Percentiles rank a stretch among this genome's conserved stretches.
These are phyloP conservation scores for Nebria ingens DNA, from an alignment of 1,140 invertebrate species.

Conservation along the genomic window DNA sequence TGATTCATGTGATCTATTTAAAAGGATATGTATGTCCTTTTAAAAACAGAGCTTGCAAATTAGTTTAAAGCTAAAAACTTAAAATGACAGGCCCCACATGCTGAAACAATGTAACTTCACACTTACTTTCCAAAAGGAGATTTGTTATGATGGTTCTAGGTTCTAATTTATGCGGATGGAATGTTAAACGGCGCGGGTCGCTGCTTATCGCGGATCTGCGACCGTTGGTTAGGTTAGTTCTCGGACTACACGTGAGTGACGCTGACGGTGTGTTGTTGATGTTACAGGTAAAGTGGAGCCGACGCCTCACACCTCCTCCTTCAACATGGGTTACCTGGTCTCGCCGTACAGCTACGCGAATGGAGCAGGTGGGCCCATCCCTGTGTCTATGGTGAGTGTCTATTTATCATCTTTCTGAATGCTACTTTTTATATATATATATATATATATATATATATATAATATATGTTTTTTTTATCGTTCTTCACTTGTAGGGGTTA, in stretches of 20 bases:
- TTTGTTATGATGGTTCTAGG: not conserved
- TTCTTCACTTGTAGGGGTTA: too few relatives aligned
- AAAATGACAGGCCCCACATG: too few relatives aligned
- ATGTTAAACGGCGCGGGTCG: not conserved
- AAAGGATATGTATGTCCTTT: too few relatives aligned
- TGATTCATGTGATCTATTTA: too few relatives aligned
- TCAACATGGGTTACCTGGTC: slow-evolving; percentile 85
- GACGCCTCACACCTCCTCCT: slow-evolving; percentile 67
- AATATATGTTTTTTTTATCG: not conserved
- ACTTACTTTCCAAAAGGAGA: too few relatives aligned
- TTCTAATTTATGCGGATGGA: not conserved
- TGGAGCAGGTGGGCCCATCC: slow-evolving; percentile 67
- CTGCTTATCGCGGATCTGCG: not conserved
- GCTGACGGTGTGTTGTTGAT: slow-evolving; percentile 15
- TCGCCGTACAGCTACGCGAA: slow-evolving; percentile 81
- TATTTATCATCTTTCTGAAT: slow-evolving; percentile 3
- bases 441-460: not conserved
- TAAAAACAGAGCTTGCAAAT: too few relatives aligned
- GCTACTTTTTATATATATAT: not conserved
- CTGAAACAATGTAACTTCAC: too few relatives aligned
- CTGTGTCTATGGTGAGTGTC: slow-evolving; percentile 77
- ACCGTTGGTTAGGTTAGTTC: not conserved
- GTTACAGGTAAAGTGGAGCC: slow-evolving; percentile 75
- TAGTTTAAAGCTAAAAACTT: too few relatives aligned
- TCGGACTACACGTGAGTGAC: slow-evolving; percentile 7